Percentiles rank a stretch among this genome's conserved stretches.
Evolutionary conservation across 2,797 vertebrate genomes (phyloP).

Genomic region (Myripristis murdjan): DNA sequence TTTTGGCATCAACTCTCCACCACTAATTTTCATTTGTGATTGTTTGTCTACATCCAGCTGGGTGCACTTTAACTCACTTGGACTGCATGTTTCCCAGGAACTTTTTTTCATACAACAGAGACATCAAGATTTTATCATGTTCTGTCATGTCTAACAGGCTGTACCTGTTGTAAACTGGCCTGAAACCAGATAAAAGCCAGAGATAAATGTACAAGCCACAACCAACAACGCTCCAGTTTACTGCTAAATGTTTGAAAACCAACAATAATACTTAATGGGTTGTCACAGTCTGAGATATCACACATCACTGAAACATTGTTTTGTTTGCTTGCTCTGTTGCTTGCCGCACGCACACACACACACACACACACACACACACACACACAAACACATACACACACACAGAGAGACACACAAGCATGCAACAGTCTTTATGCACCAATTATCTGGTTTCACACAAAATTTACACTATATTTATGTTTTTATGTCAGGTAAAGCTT

Average conservation of each 20-base stretch:
- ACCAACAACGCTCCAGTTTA: neutral
- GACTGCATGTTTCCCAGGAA: neutral
- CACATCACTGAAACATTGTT: neutral
- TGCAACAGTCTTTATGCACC: neutral
- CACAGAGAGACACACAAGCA: neutral
- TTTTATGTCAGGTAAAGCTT: neutral
- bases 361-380: too few relatives aligned
- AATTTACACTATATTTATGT: neutral
- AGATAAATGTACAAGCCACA: conserved; percentile 6
- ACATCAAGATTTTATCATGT: conserved; percentile 21
- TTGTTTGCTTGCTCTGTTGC: neutral
- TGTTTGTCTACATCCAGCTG: neutral
- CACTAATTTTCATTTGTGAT: neutral
- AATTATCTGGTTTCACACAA: neutral
- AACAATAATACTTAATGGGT: conserved; percentile 21
- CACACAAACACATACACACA: neutral
- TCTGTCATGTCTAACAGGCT: conserved; percentile 40
- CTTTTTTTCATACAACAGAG: neutral
- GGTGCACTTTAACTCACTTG: neutral
- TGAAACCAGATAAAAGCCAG: conserved; percentile 37
- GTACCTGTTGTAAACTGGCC: conserved; percentile 42
- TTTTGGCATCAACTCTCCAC: too few relatives aligned
- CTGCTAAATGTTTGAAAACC: neutral
- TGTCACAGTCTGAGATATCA: neutral
- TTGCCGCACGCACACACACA: neutral